Conservation (phyloP, 64 coral and sea anemone genomes). For the Actinia tenebrosa region DNA sequence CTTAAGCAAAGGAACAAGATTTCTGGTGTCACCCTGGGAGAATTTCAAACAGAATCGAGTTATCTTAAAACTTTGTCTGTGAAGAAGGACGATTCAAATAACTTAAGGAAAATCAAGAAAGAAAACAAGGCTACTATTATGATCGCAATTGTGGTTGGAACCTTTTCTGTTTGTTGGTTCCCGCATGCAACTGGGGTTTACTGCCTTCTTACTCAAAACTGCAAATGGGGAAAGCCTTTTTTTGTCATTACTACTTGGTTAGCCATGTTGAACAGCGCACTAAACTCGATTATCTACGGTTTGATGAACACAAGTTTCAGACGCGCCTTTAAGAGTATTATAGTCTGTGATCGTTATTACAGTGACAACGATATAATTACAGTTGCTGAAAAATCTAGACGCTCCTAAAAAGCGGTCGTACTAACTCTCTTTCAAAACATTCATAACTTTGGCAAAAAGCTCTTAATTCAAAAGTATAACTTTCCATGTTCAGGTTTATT, state of each 20-base stretch:
- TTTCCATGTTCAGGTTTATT: no score
- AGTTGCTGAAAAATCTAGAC: background rate
- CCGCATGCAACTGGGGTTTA: constrained; percentile 59
- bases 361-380: constrained; percentile 31
- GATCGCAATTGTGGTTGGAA: constrained; percentile 62
- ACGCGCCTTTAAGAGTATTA: constrained; percentile 53
- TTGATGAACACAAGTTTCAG: constrained; percentile 67
- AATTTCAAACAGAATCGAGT: constrained; percentile 8
- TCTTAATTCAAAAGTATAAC: no score
- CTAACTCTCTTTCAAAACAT: no score
- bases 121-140: constrained; percentile 72
- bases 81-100: background rate
- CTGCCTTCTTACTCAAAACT: constrained; percentile 35
- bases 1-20: constrained; percentile 42
- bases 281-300: constrained; percentile 68
- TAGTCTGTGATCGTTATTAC: constrained; percentile 31
- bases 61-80: background rate
- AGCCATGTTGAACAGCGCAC: constrained; percentile 68
- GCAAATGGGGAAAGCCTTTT: constrained; percentile 37
- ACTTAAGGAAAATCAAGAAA: constrained; percentile 34
- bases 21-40: constrained; percentile 53
- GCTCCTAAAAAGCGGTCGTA: background rate
- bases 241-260: constrained; percentile 75
- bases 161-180: constrained; percentile 74
- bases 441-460: no score